phyloP scores from a whole-genome alignment of 1,140 invertebrate genomes.

The Charaxes varanes region DNA sequence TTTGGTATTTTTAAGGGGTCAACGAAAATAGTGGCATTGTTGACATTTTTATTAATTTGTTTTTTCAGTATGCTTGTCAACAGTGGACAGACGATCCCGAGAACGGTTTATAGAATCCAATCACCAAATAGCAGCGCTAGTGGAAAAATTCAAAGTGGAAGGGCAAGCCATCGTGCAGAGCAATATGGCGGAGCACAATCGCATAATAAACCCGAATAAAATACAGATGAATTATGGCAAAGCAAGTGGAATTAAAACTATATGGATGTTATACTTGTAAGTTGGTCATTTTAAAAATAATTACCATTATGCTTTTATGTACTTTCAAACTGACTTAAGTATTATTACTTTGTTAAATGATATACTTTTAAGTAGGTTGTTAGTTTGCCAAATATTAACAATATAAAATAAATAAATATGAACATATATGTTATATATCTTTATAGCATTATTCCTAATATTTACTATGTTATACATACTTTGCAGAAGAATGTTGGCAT shows the following conservation, averaged over 20 bases:
- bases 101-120: constrained; percentile 94
- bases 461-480: constrained; percentile 1
- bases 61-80: constrained; percentile 88
- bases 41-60: constrained; percentile 13
- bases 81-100: constrained; percentile 90
- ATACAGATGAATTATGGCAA: constrained; percentile 83
- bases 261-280: constrained; percentile 86
- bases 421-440: too few species aligned
- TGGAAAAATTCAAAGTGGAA: constrained; percentile 93
- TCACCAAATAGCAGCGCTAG: constrained; percentile 91
- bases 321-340: too few species aligned
- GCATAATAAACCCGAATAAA: constrained; percentile 74
- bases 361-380: too few species aligned
- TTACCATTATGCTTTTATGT: too few species aligned
- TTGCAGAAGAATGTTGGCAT: constrained; percentile 82
- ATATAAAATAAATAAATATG: too few species aligned
- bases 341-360: too few species aligned
- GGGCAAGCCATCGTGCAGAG: constrained; percentile 65
- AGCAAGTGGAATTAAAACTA: constrained; percentile 81
- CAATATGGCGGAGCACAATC: constrained; percentile 54
- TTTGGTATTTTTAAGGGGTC: too few species aligned
- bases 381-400: too few species aligned
- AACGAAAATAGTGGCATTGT: too few species aligned
- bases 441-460: too few species aligned
- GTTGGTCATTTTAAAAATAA: constrained; percentile 33